Percentiles rank a stretch among this genome's conserved stretches.
Conservation (phyloP, 1,140 invertebrate genomes). For the Oscheius sp. region DNA sequence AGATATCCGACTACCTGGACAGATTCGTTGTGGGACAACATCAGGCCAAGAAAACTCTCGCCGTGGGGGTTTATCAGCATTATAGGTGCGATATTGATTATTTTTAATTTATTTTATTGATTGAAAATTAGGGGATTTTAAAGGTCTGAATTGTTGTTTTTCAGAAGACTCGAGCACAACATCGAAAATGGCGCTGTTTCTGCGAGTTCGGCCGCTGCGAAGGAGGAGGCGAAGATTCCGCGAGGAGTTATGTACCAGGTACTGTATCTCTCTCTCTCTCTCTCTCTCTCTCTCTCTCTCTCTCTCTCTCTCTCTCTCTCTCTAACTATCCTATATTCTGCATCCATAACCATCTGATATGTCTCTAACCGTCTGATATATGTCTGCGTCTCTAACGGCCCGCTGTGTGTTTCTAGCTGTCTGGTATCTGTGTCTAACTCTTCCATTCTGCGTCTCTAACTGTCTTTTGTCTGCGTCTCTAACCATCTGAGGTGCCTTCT, state of each 20-base stretch:
- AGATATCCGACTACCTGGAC: slow-evolving; percentile 91
- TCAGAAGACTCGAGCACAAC: slow-evolving; percentile 91
- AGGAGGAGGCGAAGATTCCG: slow-evolving; percentile 30
- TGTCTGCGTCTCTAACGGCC: too few relatives aligned
- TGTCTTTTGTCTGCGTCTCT: too few relatives aligned
- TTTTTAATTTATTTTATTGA: not conserved
- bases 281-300: too few relatives aligned
- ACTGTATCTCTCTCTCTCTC: too few relatives aligned
- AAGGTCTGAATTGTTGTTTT: not conserved
- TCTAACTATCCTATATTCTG: too few relatives aligned
- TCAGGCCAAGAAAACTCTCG: slow-evolving; percentile 94
- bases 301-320: too few relatives aligned
- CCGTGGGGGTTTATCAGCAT: slow-evolving; percentile 97
- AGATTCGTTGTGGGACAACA: slow-evolving; percentile 98
- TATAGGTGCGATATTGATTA: slow-evolving; percentile 69
- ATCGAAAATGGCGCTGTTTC: slow-evolving; percentile 67
- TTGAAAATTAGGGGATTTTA: not conserved
- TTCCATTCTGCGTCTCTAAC: too few relatives aligned
- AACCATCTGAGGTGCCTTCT: too few relatives aligned
- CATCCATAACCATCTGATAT: too few relatives aligned
- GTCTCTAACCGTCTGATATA: too few relatives aligned
- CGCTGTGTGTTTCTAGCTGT: too few relatives aligned
- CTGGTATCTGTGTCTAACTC: too few relatives aligned
- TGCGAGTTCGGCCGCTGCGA: not conserved
- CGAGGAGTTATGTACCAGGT: slow-evolving; percentile 40